A percentile compares a stretch with the other conserved stretches of the same genome.
Evolutionary conservation across 2,113 vertebrate genomes (phyloP).

Genomic region (Taxidea taxus): DNA sequence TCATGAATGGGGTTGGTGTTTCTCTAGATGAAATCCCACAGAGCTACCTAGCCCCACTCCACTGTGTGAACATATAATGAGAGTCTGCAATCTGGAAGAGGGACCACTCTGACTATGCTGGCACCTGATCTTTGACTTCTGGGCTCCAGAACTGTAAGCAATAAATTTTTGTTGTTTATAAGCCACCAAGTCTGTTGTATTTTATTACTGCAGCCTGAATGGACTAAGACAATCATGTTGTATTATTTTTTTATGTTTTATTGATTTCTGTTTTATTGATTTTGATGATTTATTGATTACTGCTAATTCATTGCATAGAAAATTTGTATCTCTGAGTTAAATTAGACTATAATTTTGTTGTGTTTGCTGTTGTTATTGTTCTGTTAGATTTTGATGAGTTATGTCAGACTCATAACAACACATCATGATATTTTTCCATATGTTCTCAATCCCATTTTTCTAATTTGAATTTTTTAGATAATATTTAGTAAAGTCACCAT

Average conservation of each 20-base stretch:
- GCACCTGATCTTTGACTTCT: not conserved
- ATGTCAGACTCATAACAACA: not conserved
- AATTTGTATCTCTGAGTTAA: not conserved
- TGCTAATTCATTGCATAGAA: not conserved
- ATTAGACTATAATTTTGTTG: not conserved
- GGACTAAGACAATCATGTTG: not conserved
- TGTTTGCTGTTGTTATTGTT: not conserved
- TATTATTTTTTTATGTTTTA: not conserved
- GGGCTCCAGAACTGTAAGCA: not conserved
- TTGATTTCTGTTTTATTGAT: not conserved
- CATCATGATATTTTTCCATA: not conserved
- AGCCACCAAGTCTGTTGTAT: not conserved
- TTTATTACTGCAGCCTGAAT: not conserved
- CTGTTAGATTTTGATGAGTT: not conserved
- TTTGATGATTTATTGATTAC: no score
- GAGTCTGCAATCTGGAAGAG: not conserved
- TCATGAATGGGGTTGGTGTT: not conserved
- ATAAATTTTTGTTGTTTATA: not conserved
- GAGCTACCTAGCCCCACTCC: not conserved
- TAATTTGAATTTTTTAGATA: not conserved
- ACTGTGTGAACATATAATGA: not conserved
- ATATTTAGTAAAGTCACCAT: not conserved
- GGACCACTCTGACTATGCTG: not conserved
- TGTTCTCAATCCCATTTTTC: not conserved
- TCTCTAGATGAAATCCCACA: not conserved